phyloP scores from a whole-genome alignment of 2,113 vertebrate species.

The Apaloderma vittatum region DNA sequence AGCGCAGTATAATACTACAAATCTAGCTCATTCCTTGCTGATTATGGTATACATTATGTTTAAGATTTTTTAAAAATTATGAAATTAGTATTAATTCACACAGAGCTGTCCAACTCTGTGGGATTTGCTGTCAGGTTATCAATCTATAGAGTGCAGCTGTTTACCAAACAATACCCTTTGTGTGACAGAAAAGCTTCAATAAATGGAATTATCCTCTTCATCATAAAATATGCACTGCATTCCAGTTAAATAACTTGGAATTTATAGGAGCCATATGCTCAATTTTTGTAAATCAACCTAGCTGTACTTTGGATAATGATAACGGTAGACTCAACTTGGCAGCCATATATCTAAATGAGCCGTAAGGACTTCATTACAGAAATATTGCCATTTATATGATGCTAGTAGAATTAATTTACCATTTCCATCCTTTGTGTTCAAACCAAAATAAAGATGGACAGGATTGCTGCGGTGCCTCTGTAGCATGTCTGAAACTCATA shows the following conservation, averaged over 20 bases:
- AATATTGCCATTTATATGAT: background rate
- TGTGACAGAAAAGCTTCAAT: background rate
- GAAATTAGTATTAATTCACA: background rate
- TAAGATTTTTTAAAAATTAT: background rate
- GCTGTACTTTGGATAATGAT: background rate
- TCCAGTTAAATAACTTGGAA: background rate
- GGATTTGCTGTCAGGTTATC: background rate
- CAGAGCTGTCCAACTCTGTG: background rate
- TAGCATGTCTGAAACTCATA: background rate
- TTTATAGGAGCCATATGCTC: background rate
- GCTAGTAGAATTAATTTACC: background rate
- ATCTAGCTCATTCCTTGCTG: background rate
- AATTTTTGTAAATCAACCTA: background rate
- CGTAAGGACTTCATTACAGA: background rate
- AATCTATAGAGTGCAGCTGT: background rate
- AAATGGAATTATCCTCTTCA: background rate
- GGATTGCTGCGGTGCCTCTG: background rate
- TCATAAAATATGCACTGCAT: background rate
- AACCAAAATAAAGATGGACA: background rate
- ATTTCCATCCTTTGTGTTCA: background rate
- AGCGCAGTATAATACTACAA: background rate
- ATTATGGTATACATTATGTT: background rate
- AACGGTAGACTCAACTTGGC: background rate
- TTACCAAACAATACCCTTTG: background rate
- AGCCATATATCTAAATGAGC: background rate